Conservation (phyloP, 2,113 vertebrate genomes). For the Circaetus gallicus region DNA sequence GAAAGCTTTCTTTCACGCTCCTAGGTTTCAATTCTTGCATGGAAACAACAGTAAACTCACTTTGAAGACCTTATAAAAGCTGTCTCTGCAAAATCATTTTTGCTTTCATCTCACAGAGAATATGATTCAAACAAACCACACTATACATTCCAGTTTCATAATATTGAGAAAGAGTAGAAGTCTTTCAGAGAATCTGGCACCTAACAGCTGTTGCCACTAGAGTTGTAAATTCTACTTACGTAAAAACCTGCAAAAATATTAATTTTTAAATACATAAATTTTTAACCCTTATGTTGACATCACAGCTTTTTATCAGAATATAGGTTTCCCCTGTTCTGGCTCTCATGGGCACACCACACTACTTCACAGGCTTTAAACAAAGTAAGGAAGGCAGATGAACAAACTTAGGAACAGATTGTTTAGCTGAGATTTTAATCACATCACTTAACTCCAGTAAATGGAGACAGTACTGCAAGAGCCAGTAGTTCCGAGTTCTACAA, state of each 20-base stretch:
- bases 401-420: not conserved
- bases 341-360: not conserved
- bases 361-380: not conserved
- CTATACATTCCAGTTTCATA: not conserved
- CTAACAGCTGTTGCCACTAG: not conserved
- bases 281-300: not conserved
- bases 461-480: not conserved
- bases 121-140: conserved; percentile 24
- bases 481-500: not conserved
- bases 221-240: not conserved
- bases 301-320: not conserved
- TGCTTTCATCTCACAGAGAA: conserved; percentile 38
- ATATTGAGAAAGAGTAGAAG: not conserved
- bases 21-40: not conserved
- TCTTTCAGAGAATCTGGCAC: not conserved
- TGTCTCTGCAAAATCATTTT: not conserved
- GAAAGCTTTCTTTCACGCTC: not conserved
- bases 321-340: not conserved
- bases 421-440: not conserved
- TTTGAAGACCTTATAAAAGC: conserved; percentile 4
- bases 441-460: not conserved
- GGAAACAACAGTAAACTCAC: not conserved
- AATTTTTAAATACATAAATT: not conserved
- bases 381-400: not conserved
- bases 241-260: not conserved